Conservation (phyloP, 2,888 invertebrate species). For the Ormyrus thymus region DNA sequence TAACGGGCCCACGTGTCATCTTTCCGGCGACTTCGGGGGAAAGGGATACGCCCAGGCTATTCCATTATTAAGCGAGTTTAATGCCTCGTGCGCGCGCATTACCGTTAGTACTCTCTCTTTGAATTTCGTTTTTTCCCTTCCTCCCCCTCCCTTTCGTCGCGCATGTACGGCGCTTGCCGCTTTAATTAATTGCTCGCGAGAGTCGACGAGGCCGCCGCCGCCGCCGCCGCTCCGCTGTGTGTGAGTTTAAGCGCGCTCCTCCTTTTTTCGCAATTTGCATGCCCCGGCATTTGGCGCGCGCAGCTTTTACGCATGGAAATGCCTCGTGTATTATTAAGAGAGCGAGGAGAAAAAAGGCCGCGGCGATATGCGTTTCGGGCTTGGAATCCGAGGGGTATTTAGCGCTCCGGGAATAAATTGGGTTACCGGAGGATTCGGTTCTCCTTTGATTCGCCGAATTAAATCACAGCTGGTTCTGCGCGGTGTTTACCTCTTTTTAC, state of each 20-base stretch:
- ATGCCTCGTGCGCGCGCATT: conserved; percentile 41
- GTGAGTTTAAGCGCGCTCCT: conserved; percentile 46
- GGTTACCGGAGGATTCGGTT: conserved; percentile 32
- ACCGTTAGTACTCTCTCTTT: conserved; percentile 53
- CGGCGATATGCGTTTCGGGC: conserved; percentile 40
- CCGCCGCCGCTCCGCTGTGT: conserved; percentile 35
- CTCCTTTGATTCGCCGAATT: conserved; percentile 33
- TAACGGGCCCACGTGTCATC: conserved; percentile 68
- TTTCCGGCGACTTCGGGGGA: conserved; percentile 44
- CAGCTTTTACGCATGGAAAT: conserved; percentile 39
- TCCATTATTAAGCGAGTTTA: conserved; percentile 54
- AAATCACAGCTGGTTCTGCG: conserved; percentile 23
- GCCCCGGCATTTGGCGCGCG: conserved; percentile 20
- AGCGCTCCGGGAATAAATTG: conserved; percentile 44
- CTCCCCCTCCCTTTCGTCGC: conserved; percentile 29
- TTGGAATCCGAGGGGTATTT: conserved; percentile 50
- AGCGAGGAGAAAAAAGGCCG: not conserved
- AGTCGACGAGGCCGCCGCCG: not conserved
- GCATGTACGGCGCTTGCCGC: conserved; percentile 20
- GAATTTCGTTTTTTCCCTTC: conserved; percentile 26
- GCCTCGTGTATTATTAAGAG: conserved; percentile 44
- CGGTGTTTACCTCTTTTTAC: not conserved
- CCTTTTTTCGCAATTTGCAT: conserved; percentile 51
- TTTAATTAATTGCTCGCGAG: conserved; percentile 52
- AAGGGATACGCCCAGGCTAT: conserved; percentile 37